These are phyloP conservation scores for Kryptopterus vitreolus DNA, from an alignment of 2,797 vertebrate species.

Conservation along the genomic window DNA sequence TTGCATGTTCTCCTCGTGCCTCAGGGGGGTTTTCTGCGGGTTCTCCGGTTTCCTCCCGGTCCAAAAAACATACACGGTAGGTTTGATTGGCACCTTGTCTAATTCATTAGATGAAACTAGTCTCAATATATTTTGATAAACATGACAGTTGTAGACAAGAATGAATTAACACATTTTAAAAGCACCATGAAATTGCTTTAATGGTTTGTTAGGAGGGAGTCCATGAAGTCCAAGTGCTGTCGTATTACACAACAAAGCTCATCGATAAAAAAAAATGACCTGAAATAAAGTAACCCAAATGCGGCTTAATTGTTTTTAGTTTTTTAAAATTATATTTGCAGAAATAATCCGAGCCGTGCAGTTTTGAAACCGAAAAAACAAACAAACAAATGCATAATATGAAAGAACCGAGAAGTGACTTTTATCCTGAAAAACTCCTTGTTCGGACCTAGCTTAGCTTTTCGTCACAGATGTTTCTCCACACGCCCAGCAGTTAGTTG, in stretches of 20 bases:
- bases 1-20: too few species aligned
- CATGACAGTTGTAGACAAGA: too few species aligned
- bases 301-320: background rate
- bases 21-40: too few species aligned
- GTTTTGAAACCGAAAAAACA: background rate
- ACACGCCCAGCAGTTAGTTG: background rate
- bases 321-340: background rate
- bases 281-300: background rate
- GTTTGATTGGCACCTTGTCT: too few species aligned
- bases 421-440: slow-evolving; percentile 31
- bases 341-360: background rate
- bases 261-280: background rate
- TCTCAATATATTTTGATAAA: too few species aligned
- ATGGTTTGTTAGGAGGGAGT: too few species aligned
- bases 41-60: too few species aligned
- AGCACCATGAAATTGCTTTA: too few species aligned
- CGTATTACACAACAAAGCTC: background rate
- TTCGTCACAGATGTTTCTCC: background rate
- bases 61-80: too few species aligned
- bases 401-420: background rate
- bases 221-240: too few species aligned
- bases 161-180: too few species aligned
- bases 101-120: too few species aligned
- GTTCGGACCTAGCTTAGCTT: background rate
- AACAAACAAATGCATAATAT: background rate